phyloP scores from a whole-genome alignment of 2,797 vertebrate genomes.

The Chromobotia macracanthus region DNA sequence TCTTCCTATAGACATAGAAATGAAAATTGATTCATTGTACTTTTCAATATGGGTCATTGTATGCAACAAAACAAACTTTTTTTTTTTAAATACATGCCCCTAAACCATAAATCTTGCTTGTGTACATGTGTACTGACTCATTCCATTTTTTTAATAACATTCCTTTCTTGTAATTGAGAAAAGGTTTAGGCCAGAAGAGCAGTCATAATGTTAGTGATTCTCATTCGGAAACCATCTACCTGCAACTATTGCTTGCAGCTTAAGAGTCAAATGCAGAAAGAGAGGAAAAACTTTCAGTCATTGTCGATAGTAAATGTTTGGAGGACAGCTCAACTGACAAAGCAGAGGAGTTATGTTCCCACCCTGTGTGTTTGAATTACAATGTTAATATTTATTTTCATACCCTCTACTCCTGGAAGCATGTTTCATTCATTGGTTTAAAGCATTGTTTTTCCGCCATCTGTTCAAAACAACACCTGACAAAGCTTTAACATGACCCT shows the following conservation, averaged over 20 bases:
- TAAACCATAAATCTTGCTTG: conserved; percentile 55
- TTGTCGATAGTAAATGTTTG: too few relatives aligned
- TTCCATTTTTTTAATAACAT: conserved; percentile 45
- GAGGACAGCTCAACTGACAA: too few relatives aligned
- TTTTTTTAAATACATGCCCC: conserved; percentile 49
- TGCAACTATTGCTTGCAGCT: not conserved
- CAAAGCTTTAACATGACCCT: not conserved
- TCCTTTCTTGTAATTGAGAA: conserved; percentile 54
- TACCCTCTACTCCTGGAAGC: not conserved
- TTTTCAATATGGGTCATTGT: not conserved
- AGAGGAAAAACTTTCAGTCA: too few relatives aligned
- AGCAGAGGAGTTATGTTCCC: not conserved
- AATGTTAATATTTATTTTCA: not conserved
- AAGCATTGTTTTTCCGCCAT: not conserved
- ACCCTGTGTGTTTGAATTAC: conserved; percentile 8
- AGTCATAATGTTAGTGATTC: conserved; percentile 58
- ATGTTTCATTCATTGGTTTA: conserved; percentile 15
- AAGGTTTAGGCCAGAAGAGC: conserved; percentile 42
- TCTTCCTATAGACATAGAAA: conserved; percentile 84
- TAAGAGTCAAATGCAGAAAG: not conserved
- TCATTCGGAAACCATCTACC: conserved; percentile 53
- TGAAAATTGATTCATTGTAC: not conserved
- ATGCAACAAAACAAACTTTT: too few relatives aligned
- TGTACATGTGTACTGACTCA: conserved; percentile 50
- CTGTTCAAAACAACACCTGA: conserved; percentile 12